phyloP scores from a whole-genome alignment of 2,888 invertebrate genomes.

The Ceratothoa steindachneri region DNA sequence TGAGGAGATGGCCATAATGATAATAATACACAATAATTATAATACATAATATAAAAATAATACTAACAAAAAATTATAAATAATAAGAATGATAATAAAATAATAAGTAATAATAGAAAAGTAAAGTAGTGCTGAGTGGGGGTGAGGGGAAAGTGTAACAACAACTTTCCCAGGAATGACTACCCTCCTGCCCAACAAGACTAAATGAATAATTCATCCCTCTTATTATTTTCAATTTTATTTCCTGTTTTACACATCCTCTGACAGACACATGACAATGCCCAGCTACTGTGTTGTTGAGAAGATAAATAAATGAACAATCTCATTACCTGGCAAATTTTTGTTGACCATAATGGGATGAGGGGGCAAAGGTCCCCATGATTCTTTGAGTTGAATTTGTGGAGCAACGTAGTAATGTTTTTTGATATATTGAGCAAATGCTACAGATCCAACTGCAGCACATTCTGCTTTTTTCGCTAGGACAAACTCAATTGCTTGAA shows the following conservation, averaged over 20 bases:
- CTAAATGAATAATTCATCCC: too few species aligned
- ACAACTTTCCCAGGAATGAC: not conserved
- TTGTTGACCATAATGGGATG: slow-evolving; percentile 64
- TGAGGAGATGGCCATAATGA: too few species aligned
- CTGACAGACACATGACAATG: not conserved
- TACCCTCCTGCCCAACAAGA: too few species aligned
- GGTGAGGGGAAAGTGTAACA: too few species aligned
- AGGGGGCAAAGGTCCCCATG: slow-evolving; percentile 64
- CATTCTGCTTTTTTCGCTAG: slow-evolving; percentile 62
- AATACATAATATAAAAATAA: too few species aligned
- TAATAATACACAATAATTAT: too few species aligned
- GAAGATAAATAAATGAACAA: not conserved
- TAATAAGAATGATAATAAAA: too few species aligned
- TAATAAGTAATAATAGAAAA: too few species aligned
- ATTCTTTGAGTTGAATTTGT: slow-evolving; percentile 56
- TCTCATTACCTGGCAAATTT: slow-evolving; percentile 58
- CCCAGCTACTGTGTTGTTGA: slow-evolving; percentile 12
- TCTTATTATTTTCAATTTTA: too few species aligned
- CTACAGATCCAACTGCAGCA: slow-evolving; percentile 64
- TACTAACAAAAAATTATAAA: too few species aligned
- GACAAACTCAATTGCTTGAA: slow-evolving; percentile 63
- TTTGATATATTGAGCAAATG: slow-evolving; percentile 58
- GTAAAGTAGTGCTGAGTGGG: too few species aligned
- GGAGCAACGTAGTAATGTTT: slow-evolving; percentile 51
- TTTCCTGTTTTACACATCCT: too few species aligned